phyloP scores from a whole-genome alignment of 2,113 vertebrate genomes.

The Ibidorhyncha struthersii region DNA sequence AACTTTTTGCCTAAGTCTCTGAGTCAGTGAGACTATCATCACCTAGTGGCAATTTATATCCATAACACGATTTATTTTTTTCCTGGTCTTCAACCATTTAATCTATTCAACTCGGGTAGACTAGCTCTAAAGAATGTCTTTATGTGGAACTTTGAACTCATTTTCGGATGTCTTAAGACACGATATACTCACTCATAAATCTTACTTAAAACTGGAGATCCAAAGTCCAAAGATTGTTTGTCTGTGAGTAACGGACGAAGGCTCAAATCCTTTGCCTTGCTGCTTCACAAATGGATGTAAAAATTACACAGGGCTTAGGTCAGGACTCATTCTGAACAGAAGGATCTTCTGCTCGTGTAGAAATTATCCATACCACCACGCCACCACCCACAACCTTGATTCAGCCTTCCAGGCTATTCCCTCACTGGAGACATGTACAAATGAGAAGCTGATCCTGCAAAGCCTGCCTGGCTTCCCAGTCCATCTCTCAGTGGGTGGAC shows the following conservation, averaged over 20 bases:
- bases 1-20: not conserved
- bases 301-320: not conserved
- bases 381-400: not conserved
- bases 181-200: not conserved
- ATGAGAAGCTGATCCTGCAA: not conserved
- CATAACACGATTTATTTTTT: not conserved
- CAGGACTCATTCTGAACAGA: not conserved
- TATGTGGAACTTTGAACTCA: not conserved
- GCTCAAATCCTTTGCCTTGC: not conserved
- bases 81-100: not conserved
- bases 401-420: not conserved
- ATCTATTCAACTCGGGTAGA: not conserved
- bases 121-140: not conserved
- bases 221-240: not conserved
- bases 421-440: not conserved
- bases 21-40: not conserved
- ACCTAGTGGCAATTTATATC: conserved; percentile 1
- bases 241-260: not conserved
- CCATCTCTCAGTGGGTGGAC: not conserved
- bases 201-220: not conserved
- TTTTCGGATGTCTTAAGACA: not conserved
- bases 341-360: not conserved
- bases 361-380: not conserved
- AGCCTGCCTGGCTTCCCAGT: not conserved
- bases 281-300: not conserved